Base-by-base conservation (phyloP, 2,797 vertebrate genomes). In the Xiphophorus birchmanni region DNA sequence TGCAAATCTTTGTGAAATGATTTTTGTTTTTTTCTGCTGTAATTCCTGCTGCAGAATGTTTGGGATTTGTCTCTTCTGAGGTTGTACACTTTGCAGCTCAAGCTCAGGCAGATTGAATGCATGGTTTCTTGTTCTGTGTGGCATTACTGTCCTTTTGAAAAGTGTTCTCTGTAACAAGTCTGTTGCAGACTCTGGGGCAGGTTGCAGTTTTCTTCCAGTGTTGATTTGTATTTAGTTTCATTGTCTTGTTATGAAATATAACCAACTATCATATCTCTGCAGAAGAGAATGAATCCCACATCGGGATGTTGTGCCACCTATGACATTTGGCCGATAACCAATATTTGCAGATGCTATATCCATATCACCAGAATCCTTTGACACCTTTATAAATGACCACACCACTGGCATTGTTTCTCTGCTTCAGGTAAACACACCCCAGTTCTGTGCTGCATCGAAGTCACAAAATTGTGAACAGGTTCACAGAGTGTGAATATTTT, bases 401-500 rank as follows among this genome's bases (percentile, higher is more conserved):
- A 48, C 17, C 47, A 6, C 47, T 18, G 47, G 6, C 47, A 48
- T 48, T 48, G 47, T 48, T 48, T 48, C 47, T 48, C 47, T 18
- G 17, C 47, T 48, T 18, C 47, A 17, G 47, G 47, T 48, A 17
- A 17, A 48, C 47, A 48, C 47, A 17, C 47, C 17, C 15, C 4
- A 48, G 17, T 48, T 48, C 1, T 52, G 6, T 52, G 21, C 13
- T 21, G 50, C 50, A 26, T 42, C 11, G 42, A 42, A 4, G 42
- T 42, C 10, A 69, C 9, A 42, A 69, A 23, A 23, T 69, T 21
- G 47, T 69, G 65, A 40, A 69, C 3, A 42, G 37, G 9, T 69
- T 69, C 18, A 40, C 37, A 69, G 37, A 69, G 42, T 13, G 18
- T 67, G 63, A 77, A 84, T 84, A 80, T 88, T 90, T 89, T 77